These are phyloP conservation scores for Pseudopipra pipra DNA, from an alignment of 2,113 vertebrate species.

Conservation along the genomic window DNA sequence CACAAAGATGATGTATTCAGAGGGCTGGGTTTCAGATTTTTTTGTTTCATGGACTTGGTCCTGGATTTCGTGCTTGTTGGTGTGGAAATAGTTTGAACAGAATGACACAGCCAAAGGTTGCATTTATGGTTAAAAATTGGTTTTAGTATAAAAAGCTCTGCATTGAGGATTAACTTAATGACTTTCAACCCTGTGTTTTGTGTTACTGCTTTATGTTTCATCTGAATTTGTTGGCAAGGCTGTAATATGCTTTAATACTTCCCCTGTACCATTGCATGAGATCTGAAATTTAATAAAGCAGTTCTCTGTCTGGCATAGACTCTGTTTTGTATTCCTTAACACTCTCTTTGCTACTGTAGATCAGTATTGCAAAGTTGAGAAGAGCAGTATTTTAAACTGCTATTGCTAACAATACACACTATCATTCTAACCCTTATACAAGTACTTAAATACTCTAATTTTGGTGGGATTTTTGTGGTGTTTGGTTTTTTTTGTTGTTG, in stretches of 20 bases:
- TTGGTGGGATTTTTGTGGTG: background rate
- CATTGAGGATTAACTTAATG: background rate
- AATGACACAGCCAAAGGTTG: background rate
- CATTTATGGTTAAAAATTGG: background rate
- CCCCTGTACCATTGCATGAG: background rate
- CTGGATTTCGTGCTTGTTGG: background rate
- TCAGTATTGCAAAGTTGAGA: background rate
- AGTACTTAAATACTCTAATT: background rate
- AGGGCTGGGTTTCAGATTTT: background rate
- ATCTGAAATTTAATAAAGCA: background rate
- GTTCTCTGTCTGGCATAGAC: background rate
- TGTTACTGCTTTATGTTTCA: background rate
- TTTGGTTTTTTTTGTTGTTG: background rate
- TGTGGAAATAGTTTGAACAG: background rate
- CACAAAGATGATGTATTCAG: background rate
- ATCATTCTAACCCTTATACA: background rate
- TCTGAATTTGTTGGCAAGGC: background rate
- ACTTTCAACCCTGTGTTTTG: background rate
- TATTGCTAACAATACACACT: background rate
- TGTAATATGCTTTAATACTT: background rate
- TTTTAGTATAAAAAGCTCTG: background rate
- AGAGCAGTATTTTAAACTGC: background rate
- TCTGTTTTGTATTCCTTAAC: background rate
- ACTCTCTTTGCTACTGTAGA: background rate
- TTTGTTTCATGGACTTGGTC: background rate